phyloP scores from a whole-genome alignment of 2,888 invertebrate species.

The Acrobasis suavella region DNA sequence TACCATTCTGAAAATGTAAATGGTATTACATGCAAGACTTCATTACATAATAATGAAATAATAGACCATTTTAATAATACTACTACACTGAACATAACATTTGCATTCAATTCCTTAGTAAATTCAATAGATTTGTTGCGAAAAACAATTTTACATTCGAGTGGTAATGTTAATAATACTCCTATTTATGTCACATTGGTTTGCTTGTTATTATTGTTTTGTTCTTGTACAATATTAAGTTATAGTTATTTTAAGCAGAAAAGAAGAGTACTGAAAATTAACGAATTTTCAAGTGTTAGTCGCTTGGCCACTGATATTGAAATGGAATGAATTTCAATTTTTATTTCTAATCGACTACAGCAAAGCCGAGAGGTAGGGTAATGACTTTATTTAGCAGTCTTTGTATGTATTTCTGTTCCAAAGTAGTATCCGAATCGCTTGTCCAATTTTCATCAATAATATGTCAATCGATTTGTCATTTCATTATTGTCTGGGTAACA shows the following conservation, averaged over 20 bases:
- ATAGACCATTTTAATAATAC: slow-evolving; percentile 19
- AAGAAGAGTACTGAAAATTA: background rate
- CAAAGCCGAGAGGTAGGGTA: too few species aligned
- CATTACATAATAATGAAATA: slow-evolving; percentile 17
- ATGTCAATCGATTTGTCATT: too few species aligned
- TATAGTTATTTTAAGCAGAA: slow-evolving; percentile 13
- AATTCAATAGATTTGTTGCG: slow-evolving; percentile 13
- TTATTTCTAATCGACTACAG: too few species aligned
- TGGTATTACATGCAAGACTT: slow-evolving; percentile 44
- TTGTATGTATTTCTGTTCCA: too few species aligned
- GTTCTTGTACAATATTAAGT: background rate
- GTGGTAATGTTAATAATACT: background rate
- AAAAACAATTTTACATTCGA: slow-evolving; percentile 5
- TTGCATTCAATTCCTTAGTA: slow-evolving; percentile 21
- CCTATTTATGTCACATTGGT: slow-evolving; percentile 11
- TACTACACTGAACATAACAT: slow-evolving; percentile 20
- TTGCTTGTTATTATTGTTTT: slow-evolving; percentile 1
- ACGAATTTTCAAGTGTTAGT: slow-evolving; percentile 3
- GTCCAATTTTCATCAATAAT: too few species aligned
- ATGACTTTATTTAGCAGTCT: too few species aligned
- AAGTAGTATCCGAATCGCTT: too few species aligned
- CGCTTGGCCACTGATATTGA: slow-evolving; percentile 14
- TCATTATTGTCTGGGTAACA: too few species aligned
- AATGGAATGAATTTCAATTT: background rate
- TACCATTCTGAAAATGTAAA: slow-evolving; percentile 39